Evolutionary conservation across 2,113 vertebrate species (phyloP).

Genomic region (Petrocephalus zakoni): DNA sequence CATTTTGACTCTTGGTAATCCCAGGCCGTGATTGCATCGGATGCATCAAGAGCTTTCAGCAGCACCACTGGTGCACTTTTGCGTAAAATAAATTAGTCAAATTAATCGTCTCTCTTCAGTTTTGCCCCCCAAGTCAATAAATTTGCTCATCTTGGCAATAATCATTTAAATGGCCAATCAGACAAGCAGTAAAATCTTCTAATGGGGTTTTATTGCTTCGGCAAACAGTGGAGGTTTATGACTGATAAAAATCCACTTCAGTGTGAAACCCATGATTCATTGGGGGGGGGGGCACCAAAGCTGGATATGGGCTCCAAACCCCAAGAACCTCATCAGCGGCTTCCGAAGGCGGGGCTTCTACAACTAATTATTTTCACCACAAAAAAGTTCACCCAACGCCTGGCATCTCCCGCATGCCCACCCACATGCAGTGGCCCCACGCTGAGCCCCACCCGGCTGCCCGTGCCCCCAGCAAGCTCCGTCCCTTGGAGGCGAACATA

Average conservation of each 20-base stretch:
- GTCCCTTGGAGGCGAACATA: neutral
- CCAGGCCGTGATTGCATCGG: neutral
- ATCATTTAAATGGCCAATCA: conserved; percentile 37
- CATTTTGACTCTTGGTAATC: conserved; percentile 17
- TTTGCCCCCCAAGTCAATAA: conserved; percentile 27
- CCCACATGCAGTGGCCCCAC: no score
- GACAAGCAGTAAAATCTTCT: conserved; percentile 18
- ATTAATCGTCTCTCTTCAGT: conserved; percentile 28
- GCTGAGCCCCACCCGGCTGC: neutral
- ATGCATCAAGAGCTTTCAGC: conserved; percentile 23
- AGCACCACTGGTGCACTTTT: conserved; percentile 22
- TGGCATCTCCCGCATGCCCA: neutral
- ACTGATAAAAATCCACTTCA: conserved; percentile 19
- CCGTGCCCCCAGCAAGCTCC: neutral
- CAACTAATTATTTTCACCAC: conserved; percentile 30
- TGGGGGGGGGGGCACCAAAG: neutral
- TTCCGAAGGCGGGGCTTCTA: neutral
- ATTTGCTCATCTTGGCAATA: conserved; percentile 32
- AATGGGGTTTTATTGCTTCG: conserved; percentile 29
- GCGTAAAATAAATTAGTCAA: conserved; percentile 33
- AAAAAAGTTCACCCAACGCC: conserved; percentile 21
- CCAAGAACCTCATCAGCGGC: neutral
- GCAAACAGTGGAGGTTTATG: conserved; percentile 30
- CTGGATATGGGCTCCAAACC: neutral
- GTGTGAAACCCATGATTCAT: conserved; percentile 13